Evolutionary conservation across 2,888 invertebrate species (phyloP), one percentile per base, ranked within the genome.

Genomic region (Onthophagus sagittarius): DNA sequence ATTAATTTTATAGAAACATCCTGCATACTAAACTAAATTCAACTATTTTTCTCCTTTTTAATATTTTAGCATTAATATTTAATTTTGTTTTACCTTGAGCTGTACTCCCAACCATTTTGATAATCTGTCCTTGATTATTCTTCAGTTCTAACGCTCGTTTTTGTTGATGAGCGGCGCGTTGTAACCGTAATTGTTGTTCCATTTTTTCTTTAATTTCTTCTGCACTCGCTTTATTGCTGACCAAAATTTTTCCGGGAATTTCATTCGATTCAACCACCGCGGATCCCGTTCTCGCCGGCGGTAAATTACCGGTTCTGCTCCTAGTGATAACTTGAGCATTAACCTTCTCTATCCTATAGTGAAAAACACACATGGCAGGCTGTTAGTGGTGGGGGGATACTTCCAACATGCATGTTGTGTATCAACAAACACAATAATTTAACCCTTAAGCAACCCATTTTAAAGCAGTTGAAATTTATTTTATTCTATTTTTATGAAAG

Each of bases 111-210:
- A 88, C 85, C 80, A 89, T 86, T 82, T 89, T 89, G 73, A 89
- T 84, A 69, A 89, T 81, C 74, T 87, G 86, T n/a, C 86, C 86
- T 31, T 82, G 81, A 3, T 83, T 77, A 76, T 81, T 84, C 77
- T 85, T 86, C 80, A 90, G 84, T 81, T 93, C 93, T 62, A 91
- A 81, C 0, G 92, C 91, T 71, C 95, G 88, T 84, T 96, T 96
- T 81, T 96, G 96, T 81, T 96, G 95, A 85, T 95, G 94, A 0
- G 94, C 95, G 15, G 94, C 93, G 75, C 97, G 86, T 83, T 97
- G 97, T 80, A 95, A 88, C 73, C 95, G 91, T 77, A 97, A 85
- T 82, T 97, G 95, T 77, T 95, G 94, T 81, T 97, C 97, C 92
- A 96, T 92, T 84, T 95, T 95, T 79, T 96, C 96, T 84, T 94